A percentile compares a stretch with the other conserved stretches of the same genome.
phyloP scores from a whole-genome alignment of 2,113 vertebrate species.

The Phaetusa simplex region DNA sequence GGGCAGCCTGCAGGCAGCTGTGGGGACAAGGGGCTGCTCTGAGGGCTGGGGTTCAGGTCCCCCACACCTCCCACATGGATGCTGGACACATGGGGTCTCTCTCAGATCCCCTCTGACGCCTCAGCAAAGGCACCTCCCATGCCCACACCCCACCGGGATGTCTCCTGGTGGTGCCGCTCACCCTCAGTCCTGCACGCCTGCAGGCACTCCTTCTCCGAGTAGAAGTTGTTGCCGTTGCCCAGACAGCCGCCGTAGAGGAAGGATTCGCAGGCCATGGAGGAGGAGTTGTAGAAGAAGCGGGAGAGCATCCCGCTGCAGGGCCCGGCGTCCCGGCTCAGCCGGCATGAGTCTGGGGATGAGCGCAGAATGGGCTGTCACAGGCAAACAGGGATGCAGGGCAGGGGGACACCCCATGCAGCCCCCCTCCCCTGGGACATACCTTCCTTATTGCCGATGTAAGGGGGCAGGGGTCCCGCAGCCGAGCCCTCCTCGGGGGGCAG shows the following conservation, averaged over 20 bases:
- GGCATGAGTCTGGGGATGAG: constrained; percentile 76
- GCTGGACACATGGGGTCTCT: accelerated
- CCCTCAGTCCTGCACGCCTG: constrained; percentile 92
- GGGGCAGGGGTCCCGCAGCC: neutral
- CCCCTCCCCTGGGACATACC: constrained; percentile 27
- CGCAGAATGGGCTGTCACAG: accelerated
- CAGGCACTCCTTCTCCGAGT: constrained; percentile 84
- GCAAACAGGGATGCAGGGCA: accelerated
- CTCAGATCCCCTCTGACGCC: neutral
- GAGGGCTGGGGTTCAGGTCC: accelerated
- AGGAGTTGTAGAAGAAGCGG: constrained; percentile 86
- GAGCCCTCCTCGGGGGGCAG: constrained; percentile 75
- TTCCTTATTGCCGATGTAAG: constrained; percentile 63
- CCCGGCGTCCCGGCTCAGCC: constrained; percentile 69
- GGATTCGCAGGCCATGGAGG: constrained; percentile 84
- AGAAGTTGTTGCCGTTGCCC: constrained; percentile 92
- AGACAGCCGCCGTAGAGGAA: constrained; percentile 89
- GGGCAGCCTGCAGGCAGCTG: constrained; percentile 92
- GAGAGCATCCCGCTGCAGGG: constrained; percentile 82
- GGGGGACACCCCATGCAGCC: accelerated
- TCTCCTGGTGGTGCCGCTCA: constrained; percentile 15
- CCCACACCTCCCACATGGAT: neutral
- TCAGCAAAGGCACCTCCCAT: neutral
- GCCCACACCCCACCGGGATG: accelerated
- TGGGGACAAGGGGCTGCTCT: neutral